A percentile compares a stretch with the other conserved stretches of the same genome.
phyloP scores from a whole-genome alignment of 2,113 vertebrate genomes.

The Numenius arquata region DNA sequence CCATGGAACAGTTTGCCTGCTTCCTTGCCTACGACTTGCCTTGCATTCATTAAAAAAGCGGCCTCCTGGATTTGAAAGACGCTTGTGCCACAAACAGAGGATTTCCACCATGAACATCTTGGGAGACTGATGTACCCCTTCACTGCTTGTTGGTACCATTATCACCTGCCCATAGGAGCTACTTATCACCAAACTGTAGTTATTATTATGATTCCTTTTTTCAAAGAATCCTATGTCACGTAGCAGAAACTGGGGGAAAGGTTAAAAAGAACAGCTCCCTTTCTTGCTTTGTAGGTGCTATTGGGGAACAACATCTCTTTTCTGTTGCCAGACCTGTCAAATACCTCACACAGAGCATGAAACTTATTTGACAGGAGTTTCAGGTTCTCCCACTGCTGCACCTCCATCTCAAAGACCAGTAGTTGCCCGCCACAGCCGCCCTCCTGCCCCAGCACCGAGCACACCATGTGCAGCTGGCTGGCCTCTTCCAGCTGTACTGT shows the following conservation, averaged over 20 bases:
- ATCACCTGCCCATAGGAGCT: background rate
- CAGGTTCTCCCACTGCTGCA: background rate
- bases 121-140: background rate
- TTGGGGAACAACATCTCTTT: background rate
- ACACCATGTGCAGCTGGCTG: background rate
- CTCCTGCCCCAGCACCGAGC: background rate
- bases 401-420: background rate
- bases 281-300: background rate
- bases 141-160: background rate
- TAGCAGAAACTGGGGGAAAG: background rate
- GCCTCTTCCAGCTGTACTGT: background rate
- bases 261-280: background rate
- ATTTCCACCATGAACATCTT: background rate
- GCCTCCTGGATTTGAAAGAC: background rate
- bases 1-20: background rate
- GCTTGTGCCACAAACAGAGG: background rate
- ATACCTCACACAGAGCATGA: background rate
- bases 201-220: background rate
- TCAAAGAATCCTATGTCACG: background rate
- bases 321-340: background rate
- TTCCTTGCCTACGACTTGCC: background rate
- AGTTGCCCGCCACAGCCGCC: background rate
- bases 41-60: background rate
- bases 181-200: background rate
- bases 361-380: background rate